Percentiles rank a stretch among this genome's conserved stretches.
These are phyloP conservation scores for Pycnomerus fuliginosus DNA, from an alignment of 2,888 invertebrate species.

Conservation along the genomic window DNA sequence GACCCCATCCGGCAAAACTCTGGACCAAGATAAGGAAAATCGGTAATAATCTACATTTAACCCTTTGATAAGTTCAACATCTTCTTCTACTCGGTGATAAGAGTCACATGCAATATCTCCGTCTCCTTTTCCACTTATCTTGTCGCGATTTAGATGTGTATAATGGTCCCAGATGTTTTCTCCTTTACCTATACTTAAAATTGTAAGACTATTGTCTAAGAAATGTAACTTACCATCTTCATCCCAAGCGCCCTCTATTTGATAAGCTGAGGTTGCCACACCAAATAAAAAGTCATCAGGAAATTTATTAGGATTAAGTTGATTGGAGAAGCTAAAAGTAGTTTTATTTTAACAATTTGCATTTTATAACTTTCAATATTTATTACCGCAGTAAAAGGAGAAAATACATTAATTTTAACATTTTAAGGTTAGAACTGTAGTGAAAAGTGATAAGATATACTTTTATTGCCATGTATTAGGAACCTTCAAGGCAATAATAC, in stretches of 20 bases:
- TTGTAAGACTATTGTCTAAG: neutral
- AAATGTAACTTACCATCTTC: constrained; percentile 34
- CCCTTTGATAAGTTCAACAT: constrained; percentile 63
- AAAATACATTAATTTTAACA: no score
- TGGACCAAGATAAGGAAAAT: constrained; percentile 75
- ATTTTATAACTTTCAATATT: no score
- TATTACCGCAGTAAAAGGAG: no score
- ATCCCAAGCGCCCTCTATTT: constrained; percentile 49
- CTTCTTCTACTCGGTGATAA: constrained; percentile 66
- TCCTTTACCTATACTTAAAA: constrained; percentile 20
- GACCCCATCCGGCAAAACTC: constrained; percentile 68
- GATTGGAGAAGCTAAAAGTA: no score
- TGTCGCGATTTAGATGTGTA: constrained; percentile 51
- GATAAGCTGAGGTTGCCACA: constrained; percentile 40
- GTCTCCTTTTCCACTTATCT: constrained; percentile 57
- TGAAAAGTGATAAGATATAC: no score
- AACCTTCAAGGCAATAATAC: no score
- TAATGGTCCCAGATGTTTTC: constrained; percentile 57
- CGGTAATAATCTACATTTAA: constrained; percentile 68
- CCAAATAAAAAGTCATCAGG: constrained; percentile 36
- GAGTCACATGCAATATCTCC: constrained; percentile 70
- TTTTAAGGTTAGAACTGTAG: no score
- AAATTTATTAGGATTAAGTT: neutral
- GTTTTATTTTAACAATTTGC: no score
- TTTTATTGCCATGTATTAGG: no score